Evolutionary conservation across 2,888 invertebrate genomes (phyloP), one percentile per base, ranked within the genome.

Genomic region (Aleiodes leptofemur): DNA sequence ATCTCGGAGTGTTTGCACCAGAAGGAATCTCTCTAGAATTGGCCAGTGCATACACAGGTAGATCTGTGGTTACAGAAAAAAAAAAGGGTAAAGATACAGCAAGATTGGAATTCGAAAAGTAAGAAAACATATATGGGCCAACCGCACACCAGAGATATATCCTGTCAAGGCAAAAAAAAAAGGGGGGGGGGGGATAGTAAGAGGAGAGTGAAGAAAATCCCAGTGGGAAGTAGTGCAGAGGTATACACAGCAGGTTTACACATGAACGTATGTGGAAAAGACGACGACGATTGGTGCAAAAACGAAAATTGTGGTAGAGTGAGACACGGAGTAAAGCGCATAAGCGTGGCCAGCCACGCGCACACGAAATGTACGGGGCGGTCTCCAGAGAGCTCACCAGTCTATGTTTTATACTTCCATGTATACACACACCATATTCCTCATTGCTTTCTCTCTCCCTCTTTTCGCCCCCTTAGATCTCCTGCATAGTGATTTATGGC

Each of bases 71-170:
- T 59, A 29, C 31, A 70, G 72, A 23, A 23, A 23, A 74, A 53
- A 59, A 34, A 34, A 6, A 6, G 4, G 72, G 71, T 72, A 76
- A 74, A 74, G 74, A 76, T 71, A 78, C 76, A 73, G 73, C 72
- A 69, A 77, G 74, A 79, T 79, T 76, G 78, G 77, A 78, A 78
- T 79, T 79, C 77, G 64, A 74, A 77, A 72, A 78, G 70, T 75
- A 76, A 72, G 69, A 8, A 53, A 69, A 69, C 51, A 70, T 56
- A 23, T 55, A 56, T 64, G 43, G 31, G 6, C 14, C 16, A 38
- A 61, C 61, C 61, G n/a, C 61, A 38, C 11, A 38, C 61, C 6
- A 38, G 38, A 34, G n/a, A 6, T 61, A 16, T 61, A 23, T 23
- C 11, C 38, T n/a, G 43, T n/a, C 43, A 43, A 9, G 43, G 9